A percentile compares a stretch with the other conserved stretches of the same genome.
phyloP scores from a whole-genome alignment of 2,888 invertebrate species.

The Napeogenes inachia region DNA sequence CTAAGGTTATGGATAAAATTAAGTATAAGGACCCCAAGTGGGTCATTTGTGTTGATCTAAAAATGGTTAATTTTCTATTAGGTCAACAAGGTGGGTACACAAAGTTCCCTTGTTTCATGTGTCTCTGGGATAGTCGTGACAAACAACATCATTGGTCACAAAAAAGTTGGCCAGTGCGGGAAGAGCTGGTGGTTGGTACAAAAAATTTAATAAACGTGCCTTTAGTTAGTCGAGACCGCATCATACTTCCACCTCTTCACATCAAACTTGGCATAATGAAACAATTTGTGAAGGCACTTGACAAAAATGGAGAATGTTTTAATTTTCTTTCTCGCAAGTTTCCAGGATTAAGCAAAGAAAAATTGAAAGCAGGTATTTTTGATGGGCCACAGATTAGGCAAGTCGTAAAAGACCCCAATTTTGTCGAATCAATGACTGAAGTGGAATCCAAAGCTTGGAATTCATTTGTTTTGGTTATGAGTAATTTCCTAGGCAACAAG shows the following conservation, averaged over 20 bases:
- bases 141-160: slow-evolving; percentile 19
- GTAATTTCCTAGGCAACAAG: not conserved
- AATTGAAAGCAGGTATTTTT: slow-evolving; percentile 22
- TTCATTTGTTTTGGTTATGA: not conserved
- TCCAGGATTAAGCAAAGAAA: slow-evolving; percentile 20
- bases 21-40: slow-evolving; percentile 15
- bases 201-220: slow-evolving; percentile 23
- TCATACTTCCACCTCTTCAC: slow-evolving; percentile 26
- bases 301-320: slow-evolving; percentile 20
- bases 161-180: not conserved
- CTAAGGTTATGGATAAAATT: slow-evolving; percentile 19
- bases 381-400: not conserved
- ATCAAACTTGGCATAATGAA: slow-evolving; percentile 27
- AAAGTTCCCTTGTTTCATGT: slow-evolving; percentile 22
- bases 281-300: slow-evolving; percentile 24
- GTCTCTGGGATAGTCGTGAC: slow-evolving; percentile 24
- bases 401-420: not conserved
- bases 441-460: not conserved
- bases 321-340: slow-evolving; percentile 16
- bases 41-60: slow-evolving; percentile 22
- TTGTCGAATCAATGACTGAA: not conserved
- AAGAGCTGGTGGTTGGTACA: slow-evolving; percentile 9
- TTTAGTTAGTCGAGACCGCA: slow-evolving; percentile 17
- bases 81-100: slow-evolving; percentile 8
- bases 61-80: slow-evolving; percentile 21